phyloP scores from a whole-genome alignment of 2,113 vertebrate genomes.

The Platichthys flesus region DNA sequence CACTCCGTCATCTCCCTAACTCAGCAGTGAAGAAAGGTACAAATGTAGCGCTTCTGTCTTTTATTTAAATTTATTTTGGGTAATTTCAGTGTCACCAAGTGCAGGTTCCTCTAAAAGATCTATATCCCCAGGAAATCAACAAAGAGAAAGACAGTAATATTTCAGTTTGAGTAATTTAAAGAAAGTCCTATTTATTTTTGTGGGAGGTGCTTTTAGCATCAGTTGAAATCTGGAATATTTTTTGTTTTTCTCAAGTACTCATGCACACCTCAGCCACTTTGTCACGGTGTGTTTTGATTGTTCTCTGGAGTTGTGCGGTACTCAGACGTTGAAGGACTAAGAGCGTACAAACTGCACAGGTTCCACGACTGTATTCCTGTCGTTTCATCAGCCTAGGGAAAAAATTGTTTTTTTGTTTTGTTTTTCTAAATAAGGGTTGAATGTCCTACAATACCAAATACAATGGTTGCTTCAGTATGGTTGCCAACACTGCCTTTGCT shows the following conservation, averaged over 20 bases:
- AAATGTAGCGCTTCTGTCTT: slow-evolving; percentile 60
- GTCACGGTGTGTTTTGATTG: slow-evolving; percentile 24
- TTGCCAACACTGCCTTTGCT: slow-evolving; percentile 84
- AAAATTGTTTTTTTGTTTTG: slow-evolving; percentile 30
- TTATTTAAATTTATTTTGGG: slow-evolving; percentile 1
- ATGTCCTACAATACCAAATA: slow-evolving; percentile 79
- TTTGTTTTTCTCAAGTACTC: slow-evolving; percentile 25
- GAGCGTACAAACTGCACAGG: slow-evolving; percentile 75
- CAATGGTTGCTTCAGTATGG: slow-evolving; percentile 71
- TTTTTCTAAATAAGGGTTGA: slow-evolving; percentile 32
- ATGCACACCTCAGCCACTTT: slow-evolving; percentile 49
- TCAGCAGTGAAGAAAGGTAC: slow-evolving; percentile 76
- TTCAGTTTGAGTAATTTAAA: slow-evolving; percentile 11
- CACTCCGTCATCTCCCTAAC: slow-evolving; percentile 64
- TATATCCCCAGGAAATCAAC: slow-evolving; percentile 24
- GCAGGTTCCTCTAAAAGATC: slow-evolving; percentile 34
- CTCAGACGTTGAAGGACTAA: slow-evolving; percentile 73
- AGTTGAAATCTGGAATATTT: slow-evolving; percentile 53
- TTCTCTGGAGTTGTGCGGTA: slow-evolving; percentile 64
- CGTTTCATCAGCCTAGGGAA: slow-evolving; percentile 44
- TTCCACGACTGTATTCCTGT: slow-evolving; percentile 48
- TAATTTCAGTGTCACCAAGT: slow-evolving; percentile 48
- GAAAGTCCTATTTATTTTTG: slow-evolving; percentile 56
- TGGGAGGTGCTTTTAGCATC: slow-evolving; percentile 36
- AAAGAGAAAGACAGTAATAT: slow-evolving; percentile 13